phyloP scores from a whole-genome alignment of 92 coral and sea anemone species.

The Parazoanthus darwini region DNA sequence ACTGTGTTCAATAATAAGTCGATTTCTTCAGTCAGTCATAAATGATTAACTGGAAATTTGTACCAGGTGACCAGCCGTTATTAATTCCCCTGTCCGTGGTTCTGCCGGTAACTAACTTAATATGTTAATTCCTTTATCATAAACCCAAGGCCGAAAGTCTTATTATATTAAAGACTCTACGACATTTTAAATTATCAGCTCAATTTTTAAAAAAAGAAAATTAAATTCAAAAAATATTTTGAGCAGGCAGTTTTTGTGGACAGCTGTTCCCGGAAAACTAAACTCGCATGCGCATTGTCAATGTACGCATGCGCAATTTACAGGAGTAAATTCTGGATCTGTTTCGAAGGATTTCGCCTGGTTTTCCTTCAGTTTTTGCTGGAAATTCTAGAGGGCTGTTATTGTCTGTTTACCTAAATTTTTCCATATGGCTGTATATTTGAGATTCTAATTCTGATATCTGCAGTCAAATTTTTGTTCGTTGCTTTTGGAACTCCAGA shows the following conservation, averaged over 20 bases:
- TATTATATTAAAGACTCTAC: no score
- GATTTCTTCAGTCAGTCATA: no score
- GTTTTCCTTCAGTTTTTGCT: constrained; percentile 37
- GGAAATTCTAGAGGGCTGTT: constrained; percentile 17
- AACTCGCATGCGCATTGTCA: constrained; percentile 62
- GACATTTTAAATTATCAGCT: no score
- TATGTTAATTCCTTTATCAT: no score
- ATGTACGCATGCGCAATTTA: constrained; percentile 78
- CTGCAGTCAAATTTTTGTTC: neutral
- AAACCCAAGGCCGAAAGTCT: no score
- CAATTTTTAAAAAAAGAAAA: no score
- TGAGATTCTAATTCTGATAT: constrained; percentile 5
- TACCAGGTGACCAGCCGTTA: no score
- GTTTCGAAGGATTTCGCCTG: constrained; percentile 66
- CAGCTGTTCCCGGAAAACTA: constrained; percentile 47
- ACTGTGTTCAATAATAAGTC: no score
- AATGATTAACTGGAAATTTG: no score
- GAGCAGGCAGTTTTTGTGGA: constrained; percentile 70
- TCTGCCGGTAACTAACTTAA: no score
- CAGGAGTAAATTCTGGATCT: constrained; percentile 61
- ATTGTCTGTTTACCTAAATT: constrained; percentile 34
- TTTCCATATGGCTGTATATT: constrained; percentile 11
- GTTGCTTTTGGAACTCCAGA: constrained; percentile 43
- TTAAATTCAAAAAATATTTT: neutral
- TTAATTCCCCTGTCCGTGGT: no score